phyloP scores from a whole-genome alignment of 2,797 vertebrate genomes.

The Vipera latastei region DNA sequence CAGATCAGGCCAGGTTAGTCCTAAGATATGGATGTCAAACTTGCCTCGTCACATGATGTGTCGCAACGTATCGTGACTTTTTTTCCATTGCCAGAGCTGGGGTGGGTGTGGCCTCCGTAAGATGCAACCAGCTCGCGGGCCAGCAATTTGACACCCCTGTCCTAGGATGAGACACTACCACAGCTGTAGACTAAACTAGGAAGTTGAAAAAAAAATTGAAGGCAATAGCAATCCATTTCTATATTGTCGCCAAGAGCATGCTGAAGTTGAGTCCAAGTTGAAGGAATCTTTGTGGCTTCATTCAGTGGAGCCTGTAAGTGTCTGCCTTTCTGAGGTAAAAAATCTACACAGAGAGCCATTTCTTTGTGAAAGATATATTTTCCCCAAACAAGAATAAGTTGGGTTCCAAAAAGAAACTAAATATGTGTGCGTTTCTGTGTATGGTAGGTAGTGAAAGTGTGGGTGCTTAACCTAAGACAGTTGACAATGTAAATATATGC shows the following conservation, averaged over 20 bases:
- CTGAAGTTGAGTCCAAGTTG: neutral
- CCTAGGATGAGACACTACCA: neutral
- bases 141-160: too few species aligned
- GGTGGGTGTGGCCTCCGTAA: too few species aligned
- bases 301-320: neutral
- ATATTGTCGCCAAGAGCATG: neutral
- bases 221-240: neutral
- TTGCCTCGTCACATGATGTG: too few species aligned
- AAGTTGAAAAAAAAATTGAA: neutral
- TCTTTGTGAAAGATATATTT: neutral
- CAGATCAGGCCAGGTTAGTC: neutral
- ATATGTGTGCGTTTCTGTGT: neutral
- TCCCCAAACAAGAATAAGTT: neutral
- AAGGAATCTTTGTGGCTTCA: neutral
- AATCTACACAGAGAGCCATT: neutral
- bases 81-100: too few species aligned
- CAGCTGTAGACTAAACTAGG: neutral
- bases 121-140: too few species aligned
- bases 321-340: neutral
- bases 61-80: too few species aligned
- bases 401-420: neutral
- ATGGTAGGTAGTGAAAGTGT: neutral
- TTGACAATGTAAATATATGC: neutral
- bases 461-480: neutral
- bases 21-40: too few species aligned